Evolutionary conservation across 2,888 invertebrate species (phyloP).

Genomic region (Podotricha telesiphe): DNA sequence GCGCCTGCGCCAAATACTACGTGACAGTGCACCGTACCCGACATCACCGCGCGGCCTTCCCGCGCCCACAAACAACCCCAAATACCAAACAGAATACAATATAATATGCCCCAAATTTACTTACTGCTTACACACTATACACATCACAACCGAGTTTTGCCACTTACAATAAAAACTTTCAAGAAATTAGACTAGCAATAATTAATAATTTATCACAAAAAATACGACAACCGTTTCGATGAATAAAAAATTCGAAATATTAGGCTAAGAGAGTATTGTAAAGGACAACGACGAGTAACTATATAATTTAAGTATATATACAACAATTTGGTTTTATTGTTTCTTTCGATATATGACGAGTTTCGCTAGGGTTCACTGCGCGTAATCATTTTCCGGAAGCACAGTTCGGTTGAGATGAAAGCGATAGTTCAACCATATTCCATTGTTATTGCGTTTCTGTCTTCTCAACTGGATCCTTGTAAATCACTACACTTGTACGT

Average conservation of each 20-base stretch:
- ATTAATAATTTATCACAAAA: constrained; percentile 73
- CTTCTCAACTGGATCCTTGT: constrained; percentile 74
- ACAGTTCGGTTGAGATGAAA: constrained; percentile 63
- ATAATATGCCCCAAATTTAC: constrained; percentile 50
- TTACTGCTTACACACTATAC: constrained; percentile 77
- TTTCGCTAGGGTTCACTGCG: constrained; percentile 62
- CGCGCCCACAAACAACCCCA: constrained; percentile 50
- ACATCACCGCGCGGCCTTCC: constrained; percentile 73
- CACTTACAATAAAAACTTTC: constrained; percentile 61
- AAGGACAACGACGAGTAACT: constrained; percentile 65
- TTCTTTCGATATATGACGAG: constrained; percentile 50
- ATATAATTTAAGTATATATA: constrained; percentile 48
- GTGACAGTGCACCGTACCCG: constrained; percentile 69
- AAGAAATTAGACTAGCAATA: constrained; percentile 46
- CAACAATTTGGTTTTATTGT: constrained; percentile 48
- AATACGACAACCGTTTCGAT: constrained; percentile 84
- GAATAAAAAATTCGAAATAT: constrained; percentile 73
- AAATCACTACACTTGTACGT: constrained; percentile 68
- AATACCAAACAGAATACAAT: constrained; percentile 22
- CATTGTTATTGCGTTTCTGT: constrained; percentile 72
- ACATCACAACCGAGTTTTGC: constrained; percentile 84
- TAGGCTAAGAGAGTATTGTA: constrained; percentile 49
- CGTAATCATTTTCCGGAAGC: constrained; percentile 70
- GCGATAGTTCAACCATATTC: constrained; percentile 78
- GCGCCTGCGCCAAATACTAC: constrained; percentile 77